Percentiles rank a stretch among this genome's conserved stretches.
Conservation (phyloP, 2,113 vertebrate genomes). For the Gymnarchus niloticus region DNA sequence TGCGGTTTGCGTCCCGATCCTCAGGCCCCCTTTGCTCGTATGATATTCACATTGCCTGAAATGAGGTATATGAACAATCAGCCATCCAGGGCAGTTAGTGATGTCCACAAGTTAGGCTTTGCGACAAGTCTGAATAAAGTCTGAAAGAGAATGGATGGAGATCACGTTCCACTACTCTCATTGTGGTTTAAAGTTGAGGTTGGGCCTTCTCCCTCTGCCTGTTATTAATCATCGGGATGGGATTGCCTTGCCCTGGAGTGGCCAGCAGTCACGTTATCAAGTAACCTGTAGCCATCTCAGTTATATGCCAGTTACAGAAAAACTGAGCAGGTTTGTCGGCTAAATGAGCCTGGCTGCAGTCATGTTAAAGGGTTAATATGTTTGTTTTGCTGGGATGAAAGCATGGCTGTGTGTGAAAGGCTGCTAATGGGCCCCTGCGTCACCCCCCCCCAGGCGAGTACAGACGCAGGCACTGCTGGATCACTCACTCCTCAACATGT, state of each 20-base stretch:
- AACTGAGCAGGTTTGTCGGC: background rate
- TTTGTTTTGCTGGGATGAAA: background rate
- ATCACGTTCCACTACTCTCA: too few species aligned
- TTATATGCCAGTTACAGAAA: background rate
- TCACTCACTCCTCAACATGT: slow-evolving; percentile 87
- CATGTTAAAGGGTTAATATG: background rate
- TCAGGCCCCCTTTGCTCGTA: background rate
- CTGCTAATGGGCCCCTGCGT: slow-evolving; percentile 5
- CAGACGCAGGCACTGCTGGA: slow-evolving; percentile 82
- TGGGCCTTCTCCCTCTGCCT: background rate
- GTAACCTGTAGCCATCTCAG: background rate
- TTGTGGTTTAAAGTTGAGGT: background rate
- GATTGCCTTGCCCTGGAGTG: background rate
- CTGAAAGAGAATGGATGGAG: background rate
- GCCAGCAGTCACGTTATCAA: background rate
- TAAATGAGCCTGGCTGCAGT: background rate
- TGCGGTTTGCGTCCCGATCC: background rate
- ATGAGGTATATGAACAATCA: too few species aligned
- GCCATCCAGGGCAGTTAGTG: too few species aligned
- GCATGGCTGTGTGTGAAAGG: background rate
- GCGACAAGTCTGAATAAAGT: background rate
- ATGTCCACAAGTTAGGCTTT: background rate
- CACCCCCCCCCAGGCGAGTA: slow-evolving; percentile 73
- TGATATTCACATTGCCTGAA: background rate
- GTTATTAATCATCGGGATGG: background rate